phyloP scores from a whole-genome alignment of 2,888 invertebrate species.

The Dusona sp. region DNA sequence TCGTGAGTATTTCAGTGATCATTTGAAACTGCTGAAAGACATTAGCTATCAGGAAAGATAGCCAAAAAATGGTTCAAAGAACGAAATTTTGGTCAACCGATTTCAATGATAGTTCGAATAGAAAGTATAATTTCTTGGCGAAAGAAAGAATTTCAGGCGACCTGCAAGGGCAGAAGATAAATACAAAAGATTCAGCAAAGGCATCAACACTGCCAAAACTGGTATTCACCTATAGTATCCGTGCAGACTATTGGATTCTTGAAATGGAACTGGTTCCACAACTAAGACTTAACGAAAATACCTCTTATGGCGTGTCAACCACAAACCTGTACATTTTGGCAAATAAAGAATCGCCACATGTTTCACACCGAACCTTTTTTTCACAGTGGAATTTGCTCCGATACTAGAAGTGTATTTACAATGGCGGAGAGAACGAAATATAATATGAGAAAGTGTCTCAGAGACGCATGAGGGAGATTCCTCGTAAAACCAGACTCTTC shows the following conservation, averaged over 20 bases:
- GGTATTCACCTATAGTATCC: conserved; percentile 45
- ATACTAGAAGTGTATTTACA: conserved; percentile 1
- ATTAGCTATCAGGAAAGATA: background rate
- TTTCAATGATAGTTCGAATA: conserved; percentile 13
- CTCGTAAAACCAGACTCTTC: conserved; percentile 50
- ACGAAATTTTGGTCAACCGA: background rate
- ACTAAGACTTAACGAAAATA: conserved; percentile 47
- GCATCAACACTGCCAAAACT: conserved; percentile 57
- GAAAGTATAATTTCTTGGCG: background rate
- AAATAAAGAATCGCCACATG: conserved; percentile 29
- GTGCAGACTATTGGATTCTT: conserved; percentile 52
- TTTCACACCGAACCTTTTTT: conserved; percentile 38
- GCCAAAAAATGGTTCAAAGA: background rate
- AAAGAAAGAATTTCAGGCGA: background rate
- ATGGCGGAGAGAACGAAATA: conserved; percentile 29
- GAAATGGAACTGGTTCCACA: conserved; percentile 64
- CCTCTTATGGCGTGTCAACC: conserved; percentile 47
- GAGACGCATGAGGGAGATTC: conserved; percentile 39
- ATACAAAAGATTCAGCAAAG: conserved; percentile 26
- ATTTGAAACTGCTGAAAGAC: background rate
- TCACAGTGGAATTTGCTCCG: conserved; percentile 25
- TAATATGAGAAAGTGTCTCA: conserved; percentile 59
- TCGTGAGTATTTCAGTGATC: background rate
- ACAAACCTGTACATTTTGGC: conserved; percentile 46
- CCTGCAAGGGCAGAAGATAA: conserved; percentile 9